Base-by-base conservation (phyloP, 2,797 vertebrate genomes). In the Synanceia verrucosa region DNA sequence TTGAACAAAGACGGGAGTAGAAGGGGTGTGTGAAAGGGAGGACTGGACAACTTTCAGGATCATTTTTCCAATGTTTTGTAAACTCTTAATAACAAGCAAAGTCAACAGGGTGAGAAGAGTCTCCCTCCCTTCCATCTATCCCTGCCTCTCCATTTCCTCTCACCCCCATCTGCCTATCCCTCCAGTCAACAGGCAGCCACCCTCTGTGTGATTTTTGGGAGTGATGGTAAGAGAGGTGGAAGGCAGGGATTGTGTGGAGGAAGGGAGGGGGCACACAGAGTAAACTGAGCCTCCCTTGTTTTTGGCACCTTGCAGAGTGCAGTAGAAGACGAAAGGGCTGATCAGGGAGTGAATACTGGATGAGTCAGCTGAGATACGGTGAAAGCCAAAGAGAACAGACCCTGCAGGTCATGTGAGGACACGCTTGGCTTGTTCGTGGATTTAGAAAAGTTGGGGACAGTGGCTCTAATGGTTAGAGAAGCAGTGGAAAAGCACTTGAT, bases 271-370 rank as follows among this genome's bases (percentile, higher is more conserved):
- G 80, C 39, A 73, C 61, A 24, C 66, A 84, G 73, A 87, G 86
- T 90, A 92, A 91, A 90, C 85, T 76, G 82, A 91, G 84, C 88
- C 83, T 87, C 84, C 82, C 82, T 85, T 90, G 79, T 89, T 92
- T 91, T 90, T 92, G 90, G 91, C 88, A 91, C 82, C 86, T 89
- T 73, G 75, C 66, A 72, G 81, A 83, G 87, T 61, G 50, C 74
- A 86, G 75, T 68, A 82, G 78, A 86, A 78, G 78, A 84, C 68
- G 80, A 78, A 67, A 74, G 78, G 70, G 43, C 41, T 21, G 57
- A 79, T 69, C 62, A 50, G 69, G 77, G 85, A 85, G 65, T 82
- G 78, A 84, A 76, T 86, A 81, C 74, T 83, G 71, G 79, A 85
- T 82, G 85, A 86, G 87, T 91, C 89, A 91, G 85, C 83, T 65